These are phyloP conservation scores for Nyctalus aviator DNA, from an alignment of 2,797 vertebrate genomes.

Conservation along the genomic window DNA sequence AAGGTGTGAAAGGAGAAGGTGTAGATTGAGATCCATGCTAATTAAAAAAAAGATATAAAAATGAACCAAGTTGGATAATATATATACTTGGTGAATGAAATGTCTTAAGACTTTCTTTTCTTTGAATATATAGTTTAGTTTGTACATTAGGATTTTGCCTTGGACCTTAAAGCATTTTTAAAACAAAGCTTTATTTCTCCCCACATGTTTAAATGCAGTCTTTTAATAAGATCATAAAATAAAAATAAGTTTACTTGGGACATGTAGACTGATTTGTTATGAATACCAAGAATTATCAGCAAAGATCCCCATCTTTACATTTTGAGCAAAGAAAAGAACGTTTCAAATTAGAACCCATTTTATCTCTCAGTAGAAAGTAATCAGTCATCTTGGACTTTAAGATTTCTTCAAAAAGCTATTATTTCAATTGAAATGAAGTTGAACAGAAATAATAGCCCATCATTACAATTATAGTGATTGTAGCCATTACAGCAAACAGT, in stretches of 20 bases:
- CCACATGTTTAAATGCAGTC: background rate
- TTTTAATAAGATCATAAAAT: constrained; percentile 3
- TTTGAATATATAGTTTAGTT: background rate
- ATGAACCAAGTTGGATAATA: constrained; percentile 32
- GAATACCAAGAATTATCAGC: constrained; percentile 16
- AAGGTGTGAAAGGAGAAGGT: background rate
- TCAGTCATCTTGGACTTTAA: constrained; percentile 50
- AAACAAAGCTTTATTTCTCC: background rate
- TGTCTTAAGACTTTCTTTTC: background rate
- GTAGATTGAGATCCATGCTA: background rate
- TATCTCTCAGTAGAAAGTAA: background rate
- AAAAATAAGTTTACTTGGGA: constrained; percentile 42
- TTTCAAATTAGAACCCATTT: constrained; percentile 32
- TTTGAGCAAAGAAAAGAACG: constrained; percentile 34
- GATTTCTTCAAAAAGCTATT: constrained; percentile 61
- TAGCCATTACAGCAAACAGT: constrained; percentile 51
- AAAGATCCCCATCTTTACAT: background rate
- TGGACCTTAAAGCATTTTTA: constrained; percentile 22
- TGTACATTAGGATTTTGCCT: constrained; percentile 25
- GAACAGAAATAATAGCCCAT: constrained; percentile 59
- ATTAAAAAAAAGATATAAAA: background rate
- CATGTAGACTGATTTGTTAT: background rate
- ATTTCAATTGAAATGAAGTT: constrained; percentile 67
- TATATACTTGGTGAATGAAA: background rate
- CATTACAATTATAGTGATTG: constrained; percentile 60